Base-by-base conservation (phyloP, 2,797 vertebrate species). In the Cossypha heuglini region DNA sequence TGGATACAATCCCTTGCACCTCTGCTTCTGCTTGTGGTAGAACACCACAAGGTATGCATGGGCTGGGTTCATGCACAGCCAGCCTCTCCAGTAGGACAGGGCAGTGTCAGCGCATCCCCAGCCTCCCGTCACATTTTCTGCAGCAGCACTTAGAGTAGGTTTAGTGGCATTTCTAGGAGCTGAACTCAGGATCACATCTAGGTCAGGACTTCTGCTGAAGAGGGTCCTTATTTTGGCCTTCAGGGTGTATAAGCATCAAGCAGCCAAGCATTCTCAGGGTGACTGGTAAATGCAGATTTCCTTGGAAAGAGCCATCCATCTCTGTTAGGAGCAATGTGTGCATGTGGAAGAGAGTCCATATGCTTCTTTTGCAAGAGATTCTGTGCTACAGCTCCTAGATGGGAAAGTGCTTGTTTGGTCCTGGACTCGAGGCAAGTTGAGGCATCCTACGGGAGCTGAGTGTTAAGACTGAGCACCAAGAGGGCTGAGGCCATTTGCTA, bases 61-160 rank as follows among this genome's bases (percentile, higher is more conserved):
- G 11, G 13, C 33, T 62, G 1, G 1, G 28, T 20, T 57, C 31
- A 10, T 4, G 25, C 20, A 33, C 6, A 51, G 21, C 3, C 10
- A 54, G n/a, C 19, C 20, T 59, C 26, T 82, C 54, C 51, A 54
- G 17, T 38, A 35, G 26, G 13, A 69, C 71, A 25, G 8, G 4
- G 8, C 28, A 38, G 18, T 40, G 17, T 14, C 49, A 14, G 51
- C 26, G 37, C 18, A 22, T 68, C 69, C 43, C 42, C 40, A 59
- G 20, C 38, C 69, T 16, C 35, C 38, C 46, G 14, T 57, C 35
- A 46, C 1, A 0, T 57, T 58, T 86, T 38, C 21, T 57, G 54
- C 13, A n/a, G n/a, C 31, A 38, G 20, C 26, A 21, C 22, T 66
- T 66, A 14, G 0, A 5, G 28, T 0, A 1, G 6, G 10, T 35